These are phyloP conservation scores for Aphelenchoides bicaudatus DNA, from an alignment of 2,888 invertebrate species.

Conservation along the genomic window DNA sequence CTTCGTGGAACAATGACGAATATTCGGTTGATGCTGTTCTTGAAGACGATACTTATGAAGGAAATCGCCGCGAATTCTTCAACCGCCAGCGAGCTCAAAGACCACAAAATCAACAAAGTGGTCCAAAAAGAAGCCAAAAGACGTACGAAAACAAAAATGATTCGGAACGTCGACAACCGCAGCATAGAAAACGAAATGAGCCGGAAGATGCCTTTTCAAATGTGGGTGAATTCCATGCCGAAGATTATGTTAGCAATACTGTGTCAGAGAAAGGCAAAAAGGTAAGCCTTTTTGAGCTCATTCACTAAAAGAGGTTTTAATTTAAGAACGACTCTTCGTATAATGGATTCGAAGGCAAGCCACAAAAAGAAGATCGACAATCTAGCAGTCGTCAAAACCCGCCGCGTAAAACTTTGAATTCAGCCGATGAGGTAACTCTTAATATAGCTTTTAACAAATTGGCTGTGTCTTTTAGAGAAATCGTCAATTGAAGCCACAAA, in stretches of 20 bases:
- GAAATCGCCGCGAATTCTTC: constrained; percentile 25
- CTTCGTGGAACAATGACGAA: not conserved
- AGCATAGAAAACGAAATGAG: constrained; percentile 6
- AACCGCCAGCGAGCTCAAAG: constrained; percentile 4
- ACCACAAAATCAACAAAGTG: constrained; percentile 5
- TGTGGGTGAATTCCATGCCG: constrained; percentile 43
- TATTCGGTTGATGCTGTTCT: no score
- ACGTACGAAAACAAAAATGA: not conserved
- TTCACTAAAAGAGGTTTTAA: no score
- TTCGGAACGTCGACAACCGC: not conserved
- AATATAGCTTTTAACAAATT: not conserved
- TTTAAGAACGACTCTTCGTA: no score
- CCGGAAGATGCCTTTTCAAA: constrained; percentile 38
- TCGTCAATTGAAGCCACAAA: constrained; percentile 14
- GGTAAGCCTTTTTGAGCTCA: no score
- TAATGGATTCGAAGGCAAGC: no score
- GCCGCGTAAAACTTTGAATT: not conserved
- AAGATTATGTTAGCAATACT: no score
- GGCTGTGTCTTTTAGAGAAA: not conserved
- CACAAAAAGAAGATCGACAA: constrained; percentile 16
- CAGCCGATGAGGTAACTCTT: constrained; percentile 13
- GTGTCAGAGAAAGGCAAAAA: no score
- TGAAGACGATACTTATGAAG: constrained; percentile 27
- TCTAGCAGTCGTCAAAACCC: constrained; percentile 2
- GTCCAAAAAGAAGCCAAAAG: not conserved